Base-by-base conservation (phyloP, 2,797 vertebrate genomes). In the Caiman crocodilus region DNA sequence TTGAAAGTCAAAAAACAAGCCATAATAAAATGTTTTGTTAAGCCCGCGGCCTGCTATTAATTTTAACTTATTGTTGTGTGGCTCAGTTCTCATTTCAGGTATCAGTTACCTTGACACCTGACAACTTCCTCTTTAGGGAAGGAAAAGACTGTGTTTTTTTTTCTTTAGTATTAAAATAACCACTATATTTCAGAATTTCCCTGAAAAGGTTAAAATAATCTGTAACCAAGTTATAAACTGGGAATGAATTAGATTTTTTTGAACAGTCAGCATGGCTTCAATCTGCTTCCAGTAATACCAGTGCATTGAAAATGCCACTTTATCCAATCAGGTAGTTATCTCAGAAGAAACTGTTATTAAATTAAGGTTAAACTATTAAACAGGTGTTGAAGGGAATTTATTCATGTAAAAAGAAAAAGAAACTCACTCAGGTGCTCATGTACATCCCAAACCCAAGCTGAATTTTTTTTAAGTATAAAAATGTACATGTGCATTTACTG, bases 41-140 rank as follows among this genome's bases (percentile, higher is more conserved):
- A 73, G 84, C 92, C 78, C 58, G 67, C 81, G 76, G 88, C 82
- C 90, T 84, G 23, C 67, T 94, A 83, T 80, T 92, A 90, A 93
- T 87, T 94, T 91, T 79, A 79, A 71, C 73, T 26, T 5, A 7
- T 59, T 61, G 55, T 69, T 92, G 87, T 85, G 87, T 84, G 83
- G 85, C 82, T 90, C 91, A 64, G 61, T 87, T 87, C 42, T 90
- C 11, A 84, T 92, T 95, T 95, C 59, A 91, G 78, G 82, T 76
- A 87, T 92, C 84, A 69, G 78, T 95, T 88, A 82, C 81, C 14
- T 73, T 91, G 73, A 67, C 60, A 95, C 94, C 91, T 84, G 21
- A 71, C 35, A 71, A 14, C 42, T 20, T 14, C 35, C 12, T 42
- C 20, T 23, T 71, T 20, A 25, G n/a, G 5, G 4, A 59, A 21